Evolutionary conservation across 2,113 vertebrate species (phyloP), one percentile per base, ranked within the genome.

Genomic region (Phrynosoma platyrhinos): DNA sequence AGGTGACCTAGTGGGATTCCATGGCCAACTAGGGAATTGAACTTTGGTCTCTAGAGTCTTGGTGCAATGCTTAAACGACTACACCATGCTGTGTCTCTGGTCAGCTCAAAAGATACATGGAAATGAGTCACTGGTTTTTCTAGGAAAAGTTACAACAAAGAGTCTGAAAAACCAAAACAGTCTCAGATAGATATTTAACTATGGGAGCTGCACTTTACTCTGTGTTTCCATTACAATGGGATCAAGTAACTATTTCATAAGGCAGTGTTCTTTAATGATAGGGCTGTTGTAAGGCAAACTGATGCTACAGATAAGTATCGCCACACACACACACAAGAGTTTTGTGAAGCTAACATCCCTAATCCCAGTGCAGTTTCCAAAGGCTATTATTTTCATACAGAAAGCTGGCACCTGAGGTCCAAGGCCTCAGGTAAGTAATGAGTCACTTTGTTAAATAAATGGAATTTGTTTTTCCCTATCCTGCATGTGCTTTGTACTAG

Each of bases 381-480:
- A n/a, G 88, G 25, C 40, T 64, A 74, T 85, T 79, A 72, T 75
- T 75, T 5, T 2, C 9, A 87, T 52, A 81, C 82, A 84, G 30
- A 90, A 79, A 79, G 21, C 82, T 80, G 52, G 75, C 77, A 52
- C 27, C 18, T 87, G 58, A 88, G 53, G 72, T 84, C 69, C 1
- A 85, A 40, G 52, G 72, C 36, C 71, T 71, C 79, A 71, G 68
- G 83, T 80, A 90, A 93, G 16, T 89, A 88, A 89, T 78, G n/a
- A 76, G 21, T 3, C 12, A 78, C 27, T 90, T 92, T 78, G 32
- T 30, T 87, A 64, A 55, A 71, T 52, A 74, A 85, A 85, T 23
- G 9, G 21, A 94, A 89, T 74, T 77, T 53, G 4, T 10, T 84
- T 8, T 52, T 82, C 90, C 87, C 18, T 91, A 79, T 76, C 86